phyloP scores from a whole-genome alignment of 2,113 vertebrate genomes.

The Choloepus hoffmanni region DNA sequence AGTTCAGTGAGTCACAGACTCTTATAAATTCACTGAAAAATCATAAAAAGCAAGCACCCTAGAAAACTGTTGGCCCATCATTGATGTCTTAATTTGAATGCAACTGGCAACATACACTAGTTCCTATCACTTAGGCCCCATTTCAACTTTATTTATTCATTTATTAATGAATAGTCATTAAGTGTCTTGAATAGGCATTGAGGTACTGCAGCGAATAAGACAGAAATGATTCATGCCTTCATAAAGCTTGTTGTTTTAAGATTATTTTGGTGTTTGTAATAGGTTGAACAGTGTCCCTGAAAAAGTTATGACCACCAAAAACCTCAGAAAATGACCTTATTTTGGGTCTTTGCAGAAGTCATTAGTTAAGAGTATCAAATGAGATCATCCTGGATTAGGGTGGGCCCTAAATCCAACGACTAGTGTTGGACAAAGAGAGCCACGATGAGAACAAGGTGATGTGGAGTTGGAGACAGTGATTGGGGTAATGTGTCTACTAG shows the following conservation, averaged over 20 bases:
- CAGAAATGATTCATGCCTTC: not conserved
- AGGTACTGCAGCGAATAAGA: not conserved
- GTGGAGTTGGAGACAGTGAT: not conserved
- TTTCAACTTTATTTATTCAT: not conserved
- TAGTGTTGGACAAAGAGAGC: not conserved
- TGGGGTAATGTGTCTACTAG: accelerated
- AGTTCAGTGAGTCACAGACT: not conserved
- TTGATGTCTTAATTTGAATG: conserved; percentile 14
- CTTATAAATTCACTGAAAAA: not conserved
- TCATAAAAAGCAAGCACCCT: not conserved
- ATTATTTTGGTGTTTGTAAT: not conserved
- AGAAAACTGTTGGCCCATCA: not conserved
- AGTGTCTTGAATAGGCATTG: not conserved
- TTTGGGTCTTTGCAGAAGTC: not conserved
- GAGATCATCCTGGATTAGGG: not conserved
- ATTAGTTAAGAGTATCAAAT: not conserved
- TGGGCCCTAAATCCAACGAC: not conserved
- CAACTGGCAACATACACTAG: not conserved
- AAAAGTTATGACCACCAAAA: not conserved
- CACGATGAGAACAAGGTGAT: not conserved
- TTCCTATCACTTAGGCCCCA: not conserved
- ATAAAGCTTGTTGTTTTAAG: not conserved
- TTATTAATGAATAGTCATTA: not conserved
- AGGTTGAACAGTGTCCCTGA: not conserved
- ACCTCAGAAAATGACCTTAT: not conserved